Evolutionary conservation across 1,140 invertebrate genomes (phyloP).

Genomic region (Cydia amplana): DNA sequence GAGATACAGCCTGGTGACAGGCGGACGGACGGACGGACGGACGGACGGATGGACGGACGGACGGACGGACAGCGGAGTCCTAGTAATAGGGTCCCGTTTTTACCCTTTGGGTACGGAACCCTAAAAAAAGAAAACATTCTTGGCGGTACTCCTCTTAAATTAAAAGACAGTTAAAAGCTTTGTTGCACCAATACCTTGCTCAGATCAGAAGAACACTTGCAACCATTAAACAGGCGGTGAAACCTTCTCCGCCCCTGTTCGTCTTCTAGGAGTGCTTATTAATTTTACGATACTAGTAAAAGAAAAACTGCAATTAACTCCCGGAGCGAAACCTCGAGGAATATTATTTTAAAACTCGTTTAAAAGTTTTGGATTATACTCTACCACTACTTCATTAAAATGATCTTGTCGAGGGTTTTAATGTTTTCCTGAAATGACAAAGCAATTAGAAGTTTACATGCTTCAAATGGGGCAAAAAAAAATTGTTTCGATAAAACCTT

Average conservation of each 20-base stretch:
- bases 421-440: neutral
- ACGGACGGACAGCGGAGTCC: too few relatives aligned
- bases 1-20: too few relatives aligned
- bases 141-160: too few relatives aligned
- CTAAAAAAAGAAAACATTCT: too few relatives aligned
- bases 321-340: neutral
- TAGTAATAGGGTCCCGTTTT: too few relatives aligned
- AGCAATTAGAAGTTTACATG: neutral
- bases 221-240: neutral
- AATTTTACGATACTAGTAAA: slow-evolving; percentile 43
- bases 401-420: neutral
- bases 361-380: slow-evolving; percentile 9
- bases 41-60: too few relatives aligned
- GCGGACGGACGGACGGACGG: too few relatives aligned
- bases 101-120: too few relatives aligned
- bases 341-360: slow-evolving; percentile 10
- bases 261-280: slow-evolving; percentile 38
- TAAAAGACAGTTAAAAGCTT: too few relatives aligned
- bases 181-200: too few relatives aligned
- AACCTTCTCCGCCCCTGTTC: neutral
- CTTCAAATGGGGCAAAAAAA: too few relatives aligned
- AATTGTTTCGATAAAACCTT: too few relatives aligned
- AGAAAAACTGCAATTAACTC: slow-evolving; percentile 48
- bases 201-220: neutral
- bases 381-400: neutral